phyloP scores from a whole-genome alignment of 2,888 invertebrate genomes.

The Aleiodes testaceus region DNA sequence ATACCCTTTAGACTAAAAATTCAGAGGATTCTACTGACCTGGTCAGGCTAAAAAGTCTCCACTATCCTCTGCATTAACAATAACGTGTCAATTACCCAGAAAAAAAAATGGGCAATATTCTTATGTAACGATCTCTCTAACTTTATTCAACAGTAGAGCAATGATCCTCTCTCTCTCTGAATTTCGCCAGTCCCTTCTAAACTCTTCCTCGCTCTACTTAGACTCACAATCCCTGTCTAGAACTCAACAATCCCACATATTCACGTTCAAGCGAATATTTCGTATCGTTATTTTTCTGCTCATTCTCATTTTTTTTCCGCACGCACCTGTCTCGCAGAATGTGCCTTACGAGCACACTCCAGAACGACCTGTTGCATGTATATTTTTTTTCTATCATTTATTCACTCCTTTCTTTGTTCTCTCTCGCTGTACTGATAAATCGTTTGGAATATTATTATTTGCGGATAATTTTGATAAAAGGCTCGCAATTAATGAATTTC shows the following conservation, averaged over 20 bases:
- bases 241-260: not conserved
- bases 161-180: slow-evolving; percentile 36
- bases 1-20: slow-evolving; percentile 8
- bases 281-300: too few relatives aligned
- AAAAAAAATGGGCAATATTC: too few relatives aligned
- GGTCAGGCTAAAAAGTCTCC: not conserved
- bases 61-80: too few relatives aligned
- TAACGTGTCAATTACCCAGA: too few relatives aligned
- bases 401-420: slow-evolving; percentile 1
- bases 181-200: slow-evolving; percentile 37
- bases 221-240: not conserved
- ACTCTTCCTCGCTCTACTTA: slow-evolving; percentile 16
- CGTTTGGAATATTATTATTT: not conserved
- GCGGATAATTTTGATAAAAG: too few relatives aligned
- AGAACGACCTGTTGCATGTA: slow-evolving; percentile 57
- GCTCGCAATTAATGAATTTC: too few relatives aligned
- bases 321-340: slow-evolving; percentile 46
- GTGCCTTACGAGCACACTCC: slow-evolving; percentile 51
- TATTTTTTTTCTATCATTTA: slow-evolving; percentile 48
- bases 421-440: not conserved
- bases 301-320: not conserved
- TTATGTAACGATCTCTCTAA: not conserved
- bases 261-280: too few relatives aligned
- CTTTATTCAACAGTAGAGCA: too few relatives aligned
- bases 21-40: slow-evolving; percentile 30